Evolutionary conservation across 2,797 vertebrate species (phyloP).

Genomic region (Aythya fuligula): DNA sequence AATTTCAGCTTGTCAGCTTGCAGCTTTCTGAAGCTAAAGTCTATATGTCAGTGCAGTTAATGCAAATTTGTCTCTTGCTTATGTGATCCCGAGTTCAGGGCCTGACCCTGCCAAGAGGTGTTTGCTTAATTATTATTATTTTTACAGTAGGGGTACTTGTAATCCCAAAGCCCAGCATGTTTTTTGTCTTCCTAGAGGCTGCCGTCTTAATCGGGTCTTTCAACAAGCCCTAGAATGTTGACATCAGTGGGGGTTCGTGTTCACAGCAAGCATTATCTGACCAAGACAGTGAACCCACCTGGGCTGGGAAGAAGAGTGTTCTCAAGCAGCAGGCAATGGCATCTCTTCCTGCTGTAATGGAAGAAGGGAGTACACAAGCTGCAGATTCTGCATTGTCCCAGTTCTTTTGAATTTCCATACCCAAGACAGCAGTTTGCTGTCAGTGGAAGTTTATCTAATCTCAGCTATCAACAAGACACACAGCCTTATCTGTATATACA

Average conservation of each 20-base stretch:
- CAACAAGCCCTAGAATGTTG: not conserved
- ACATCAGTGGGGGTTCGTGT: not conserved
- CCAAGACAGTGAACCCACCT: not conserved
- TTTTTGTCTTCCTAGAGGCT: not conserved
- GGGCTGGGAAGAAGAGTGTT: not conserved
- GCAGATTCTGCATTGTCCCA: not conserved
- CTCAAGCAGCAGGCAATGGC: fast-evolving
- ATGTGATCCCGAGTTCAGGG: not conserved
- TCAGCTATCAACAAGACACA: fast-evolving
- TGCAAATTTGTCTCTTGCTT: not conserved
- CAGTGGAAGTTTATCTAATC: fast-evolving
- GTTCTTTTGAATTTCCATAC: not conserved
- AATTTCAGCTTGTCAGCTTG: not conserved
- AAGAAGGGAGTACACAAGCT: not conserved
- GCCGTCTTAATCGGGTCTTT: not conserved
- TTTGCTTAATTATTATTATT: not conserved
- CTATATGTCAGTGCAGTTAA: not conserved
- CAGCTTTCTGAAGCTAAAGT: not conserved
- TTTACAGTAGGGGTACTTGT: not conserved
- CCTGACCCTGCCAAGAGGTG: not conserved
- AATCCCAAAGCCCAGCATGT: not conserved
- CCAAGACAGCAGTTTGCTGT: not conserved
- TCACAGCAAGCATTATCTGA: not conserved
- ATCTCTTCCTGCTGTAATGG: not conserved
- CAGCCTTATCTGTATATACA: fast-evolving